Evolutionary conservation across 1,140 invertebrate genomes (phyloP).

Genomic region (Zaprionus tsacasi): DNA sequence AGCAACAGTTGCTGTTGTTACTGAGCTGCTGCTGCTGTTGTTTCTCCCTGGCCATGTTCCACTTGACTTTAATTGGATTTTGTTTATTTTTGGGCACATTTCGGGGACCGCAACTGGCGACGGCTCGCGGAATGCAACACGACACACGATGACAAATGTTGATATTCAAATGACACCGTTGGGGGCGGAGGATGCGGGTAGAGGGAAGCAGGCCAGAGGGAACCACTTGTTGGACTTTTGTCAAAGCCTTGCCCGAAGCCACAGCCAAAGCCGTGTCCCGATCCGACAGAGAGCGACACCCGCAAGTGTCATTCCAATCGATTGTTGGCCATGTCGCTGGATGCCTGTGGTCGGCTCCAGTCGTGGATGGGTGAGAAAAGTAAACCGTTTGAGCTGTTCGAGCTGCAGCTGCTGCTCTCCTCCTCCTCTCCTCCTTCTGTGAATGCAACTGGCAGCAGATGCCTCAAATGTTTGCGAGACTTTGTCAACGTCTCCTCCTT

Average conservation of each 20-base stretch:
- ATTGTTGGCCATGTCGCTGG: constrained; percentile 67
- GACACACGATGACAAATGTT: constrained; percentile 81
- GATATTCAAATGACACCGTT: constrained; percentile 78
- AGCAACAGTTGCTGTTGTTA: constrained; percentile 22
- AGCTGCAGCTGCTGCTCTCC: constrained; percentile 27
- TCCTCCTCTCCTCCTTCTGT: constrained; percentile 49
- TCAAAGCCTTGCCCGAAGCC: constrained; percentile 37
- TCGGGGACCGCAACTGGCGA: constrained; percentile 50
- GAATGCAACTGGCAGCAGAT: constrained; percentile 61
- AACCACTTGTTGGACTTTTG: constrained; percentile 55
- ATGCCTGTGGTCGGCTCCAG: constrained; percentile 49
- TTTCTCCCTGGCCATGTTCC: constrained; percentile 62
- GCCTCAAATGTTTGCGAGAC: constrained; percentile 71
- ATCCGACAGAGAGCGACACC: constrained; percentile 42
- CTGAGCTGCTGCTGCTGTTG: constrained; percentile 13
- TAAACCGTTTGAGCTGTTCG: constrained; percentile 50
- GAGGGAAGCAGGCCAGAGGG: constrained; percentile 5
- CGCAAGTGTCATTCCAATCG: constrained; percentile 73
- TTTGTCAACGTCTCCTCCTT: constrained; percentile 59
- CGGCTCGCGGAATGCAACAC: constrained; percentile 67
- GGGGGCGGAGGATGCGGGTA: constrained; percentile 52
- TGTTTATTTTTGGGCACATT: constrained; percentile 77
- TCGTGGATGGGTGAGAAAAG: constrained; percentile 67
- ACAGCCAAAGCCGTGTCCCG: neutral
- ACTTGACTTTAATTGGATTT: constrained; percentile 80